phyloP scores from a whole-genome alignment of 2,888 invertebrate genomes.

The Mylabris sibirica region DNA sequence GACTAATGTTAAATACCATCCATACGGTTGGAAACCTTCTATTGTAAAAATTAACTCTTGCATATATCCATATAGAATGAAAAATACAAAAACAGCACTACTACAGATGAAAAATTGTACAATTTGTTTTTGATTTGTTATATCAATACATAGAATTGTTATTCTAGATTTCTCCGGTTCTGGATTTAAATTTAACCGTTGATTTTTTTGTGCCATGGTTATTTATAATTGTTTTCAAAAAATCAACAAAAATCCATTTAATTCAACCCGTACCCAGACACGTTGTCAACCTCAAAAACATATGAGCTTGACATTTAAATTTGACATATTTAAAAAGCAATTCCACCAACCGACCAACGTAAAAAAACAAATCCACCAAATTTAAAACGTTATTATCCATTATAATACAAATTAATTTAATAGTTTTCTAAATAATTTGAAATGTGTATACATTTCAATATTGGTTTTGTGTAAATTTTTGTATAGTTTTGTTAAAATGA shows the following conservation, averaged over 20 bases:
- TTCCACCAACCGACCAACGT: background rate
- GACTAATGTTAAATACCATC: constrained; percentile 90
- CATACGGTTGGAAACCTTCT: constrained; percentile 88
- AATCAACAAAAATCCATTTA: background rate
- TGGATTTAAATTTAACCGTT: constrained; percentile 42
- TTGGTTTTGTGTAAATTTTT: background rate
- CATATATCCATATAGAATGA: constrained; percentile 89
- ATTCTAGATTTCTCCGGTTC: constrained; percentile 61
- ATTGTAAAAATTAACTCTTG: constrained; percentile 91
- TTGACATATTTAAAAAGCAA: background rate
- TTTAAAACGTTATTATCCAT: background rate
- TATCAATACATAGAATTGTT: constrained; percentile 77
- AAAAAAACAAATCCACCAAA: background rate
- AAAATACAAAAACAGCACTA: constrained; percentile 84
- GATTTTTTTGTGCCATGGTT: constrained; percentile 34
- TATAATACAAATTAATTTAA: background rate
- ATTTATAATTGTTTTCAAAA: constrained; percentile 9
- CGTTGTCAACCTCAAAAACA: constrained; percentile 40
- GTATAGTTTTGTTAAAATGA: background rate
- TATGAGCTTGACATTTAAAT: constrained; percentile 22
- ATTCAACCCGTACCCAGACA: constrained; percentile 27
- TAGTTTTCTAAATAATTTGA: background rate
- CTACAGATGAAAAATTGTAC: constrained; percentile 81
- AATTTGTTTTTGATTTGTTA: constrained; percentile 70
- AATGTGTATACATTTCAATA: background rate